phyloP scores from a whole-genome alignment of 2,888 invertebrate species.

The Lampropteryx suffumata region DNA sequence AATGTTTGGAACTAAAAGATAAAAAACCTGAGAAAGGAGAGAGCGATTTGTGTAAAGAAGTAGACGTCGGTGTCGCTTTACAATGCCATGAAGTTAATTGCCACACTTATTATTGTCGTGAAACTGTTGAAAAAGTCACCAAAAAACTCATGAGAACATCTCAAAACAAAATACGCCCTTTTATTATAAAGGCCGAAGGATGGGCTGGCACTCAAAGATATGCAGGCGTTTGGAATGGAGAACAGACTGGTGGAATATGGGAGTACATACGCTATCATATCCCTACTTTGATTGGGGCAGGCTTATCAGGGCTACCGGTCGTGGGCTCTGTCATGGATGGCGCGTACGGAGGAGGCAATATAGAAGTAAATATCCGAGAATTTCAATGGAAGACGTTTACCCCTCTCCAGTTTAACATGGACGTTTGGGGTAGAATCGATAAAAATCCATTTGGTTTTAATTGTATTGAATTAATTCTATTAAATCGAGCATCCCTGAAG shows the following conservation, averaged over 20 bases:
- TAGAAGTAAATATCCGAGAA: slow-evolving; percentile 65
- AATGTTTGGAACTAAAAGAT: slow-evolving; percentile 56
- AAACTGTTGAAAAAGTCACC: slow-evolving; percentile 62
- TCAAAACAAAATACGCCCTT: slow-evolving; percentile 46
- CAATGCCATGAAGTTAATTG: slow-evolving; percentile 77
- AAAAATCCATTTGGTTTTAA: slow-evolving; percentile 61
- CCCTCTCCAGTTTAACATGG: slow-evolving; percentile 73
- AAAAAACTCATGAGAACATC: slow-evolving; percentile 53
- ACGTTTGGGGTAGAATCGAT: slow-evolving; percentile 68
- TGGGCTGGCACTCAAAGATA: slow-evolving; percentile 75
- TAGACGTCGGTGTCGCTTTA: slow-evolving; percentile 59
- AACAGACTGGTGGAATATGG: slow-evolving; percentile 71
- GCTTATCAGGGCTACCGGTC: slow-evolving; percentile 67
- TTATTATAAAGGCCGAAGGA: slow-evolving; percentile 72
- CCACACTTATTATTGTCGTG: slow-evolving; percentile 70
- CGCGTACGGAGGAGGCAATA: slow-evolving; percentile 60
- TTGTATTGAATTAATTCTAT: slow-evolving; percentile 48
- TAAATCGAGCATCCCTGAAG: slow-evolving; percentile 72
- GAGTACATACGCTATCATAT: slow-evolving; percentile 75
- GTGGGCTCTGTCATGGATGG: slow-evolving; percentile 76
- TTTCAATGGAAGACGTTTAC: slow-evolving; percentile 76
- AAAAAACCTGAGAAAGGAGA: slow-evolving; percentile 67
- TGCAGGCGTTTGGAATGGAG: slow-evolving; percentile 71
- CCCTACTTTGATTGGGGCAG: slow-evolving; percentile 69
- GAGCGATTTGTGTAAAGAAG: slow-evolving; percentile 66